Percentiles rank a stretch among this genome's conserved stretches.
Evolutionary conservation across 2,888 invertebrate species (phyloP).

Genomic region (Sphinx pinastri): DNA sequence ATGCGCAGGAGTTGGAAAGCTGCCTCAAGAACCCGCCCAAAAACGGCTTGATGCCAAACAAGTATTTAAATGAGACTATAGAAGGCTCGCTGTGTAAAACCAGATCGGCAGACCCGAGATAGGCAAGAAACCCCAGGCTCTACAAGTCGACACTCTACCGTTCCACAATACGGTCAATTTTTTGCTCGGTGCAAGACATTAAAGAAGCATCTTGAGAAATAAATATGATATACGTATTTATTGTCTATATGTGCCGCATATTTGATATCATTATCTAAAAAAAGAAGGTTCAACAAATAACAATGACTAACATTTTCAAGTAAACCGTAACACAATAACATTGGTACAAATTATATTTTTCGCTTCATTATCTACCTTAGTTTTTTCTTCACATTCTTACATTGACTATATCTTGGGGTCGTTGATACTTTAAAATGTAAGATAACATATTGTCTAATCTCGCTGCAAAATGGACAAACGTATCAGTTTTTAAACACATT

Average conservation of each 20-base stretch:
- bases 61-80: constrained; percentile 41
- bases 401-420: constrained; percentile 45
- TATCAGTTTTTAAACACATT: constrained; percentile 22
- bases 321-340: constrained; percentile 11
- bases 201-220: not conserved
- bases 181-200: not conserved
- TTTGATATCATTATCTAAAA: not conserved
- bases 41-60: constrained; percentile 55
- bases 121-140: constrained; percentile 35
- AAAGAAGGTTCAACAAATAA: not conserved
- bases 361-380: constrained; percentile 3
- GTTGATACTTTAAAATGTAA: constrained; percentile 45
- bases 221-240: not conserved
- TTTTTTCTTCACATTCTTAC: constrained; percentile 22
- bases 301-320: not conserved
- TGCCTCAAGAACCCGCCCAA: constrained; percentile 55
- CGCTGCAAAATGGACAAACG: constrained; percentile 27
- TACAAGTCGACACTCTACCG: constrained; percentile 31
- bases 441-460: constrained; percentile 48
- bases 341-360: constrained; percentile 13
- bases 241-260: not conserved
- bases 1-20: constrained; percentile 66
- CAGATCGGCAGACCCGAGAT: constrained; percentile 27
- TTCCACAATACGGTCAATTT: constrained; percentile 29
- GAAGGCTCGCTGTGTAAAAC: constrained; percentile 35